phyloP scores from a whole-genome alignment of 2,888 invertebrate species.

The Calameuta idolon region DNA sequence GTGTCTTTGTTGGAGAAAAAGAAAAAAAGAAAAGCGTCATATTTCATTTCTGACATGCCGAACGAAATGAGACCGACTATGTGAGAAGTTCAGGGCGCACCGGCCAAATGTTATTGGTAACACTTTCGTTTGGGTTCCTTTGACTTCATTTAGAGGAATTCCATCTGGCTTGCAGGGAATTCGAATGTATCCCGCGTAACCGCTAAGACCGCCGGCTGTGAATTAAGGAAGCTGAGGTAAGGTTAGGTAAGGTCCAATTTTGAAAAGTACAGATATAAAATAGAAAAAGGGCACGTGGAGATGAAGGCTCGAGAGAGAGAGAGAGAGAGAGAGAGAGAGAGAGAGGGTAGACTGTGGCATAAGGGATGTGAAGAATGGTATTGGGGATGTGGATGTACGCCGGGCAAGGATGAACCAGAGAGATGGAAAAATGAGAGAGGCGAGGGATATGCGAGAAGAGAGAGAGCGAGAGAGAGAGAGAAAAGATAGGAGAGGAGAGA shows the following conservation, averaged over 20 bases:
- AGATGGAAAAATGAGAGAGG: constrained; percentile 29
- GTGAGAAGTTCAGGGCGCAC: neutral
- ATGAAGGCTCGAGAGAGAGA: neutral
- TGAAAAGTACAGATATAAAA: neutral
- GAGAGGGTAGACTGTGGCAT: neutral
- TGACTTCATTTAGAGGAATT: neutral
- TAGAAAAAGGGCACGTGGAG: neutral
- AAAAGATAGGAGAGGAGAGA: constrained; percentile 43
- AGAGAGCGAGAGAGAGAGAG: neutral
- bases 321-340: neutral
- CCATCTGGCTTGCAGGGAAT: neutral
- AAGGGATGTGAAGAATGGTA: neutral
- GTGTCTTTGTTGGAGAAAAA: neutral
- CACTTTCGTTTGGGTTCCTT: neutral
- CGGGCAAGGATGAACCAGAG: constrained; percentile 13
- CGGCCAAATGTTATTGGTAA: neutral
- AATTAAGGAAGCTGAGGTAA: neutral
- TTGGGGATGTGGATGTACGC: neutral
- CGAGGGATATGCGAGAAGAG: constrained; percentile 16
- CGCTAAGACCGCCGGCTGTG: neutral
- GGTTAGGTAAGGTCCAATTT: neutral
- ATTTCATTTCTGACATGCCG: neutral
- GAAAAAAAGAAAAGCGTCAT: neutral
- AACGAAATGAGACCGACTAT: neutral
- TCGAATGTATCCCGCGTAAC: neutral